A percentile compares a stretch with the other conserved stretches of the same genome.
Conservation (phyloP, 2,888 invertebrate genomes). For the Pachliopta kotzebuea region DNA sequence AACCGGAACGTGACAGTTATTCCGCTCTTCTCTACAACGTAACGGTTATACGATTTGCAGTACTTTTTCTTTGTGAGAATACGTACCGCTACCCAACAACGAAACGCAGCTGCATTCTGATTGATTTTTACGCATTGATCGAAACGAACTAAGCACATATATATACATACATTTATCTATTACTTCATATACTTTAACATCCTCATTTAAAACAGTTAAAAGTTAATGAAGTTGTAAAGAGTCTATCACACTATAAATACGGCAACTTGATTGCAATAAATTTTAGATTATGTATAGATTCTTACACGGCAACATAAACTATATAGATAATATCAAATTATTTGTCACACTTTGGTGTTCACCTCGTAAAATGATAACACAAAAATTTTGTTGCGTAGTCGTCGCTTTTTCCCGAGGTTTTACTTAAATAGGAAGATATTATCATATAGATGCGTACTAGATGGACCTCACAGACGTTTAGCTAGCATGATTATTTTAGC, state of each 20-base stretch:
- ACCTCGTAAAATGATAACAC: not conserved
- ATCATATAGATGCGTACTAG: no score
- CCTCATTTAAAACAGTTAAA: not conserved
- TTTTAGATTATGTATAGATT: no score
- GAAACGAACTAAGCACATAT: not conserved
- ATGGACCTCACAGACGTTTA: no score
- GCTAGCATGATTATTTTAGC: no score
- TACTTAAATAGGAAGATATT: no score
- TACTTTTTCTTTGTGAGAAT: slow-evolving; percentile 65
- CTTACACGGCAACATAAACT: no score
- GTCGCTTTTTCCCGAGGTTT: no score
- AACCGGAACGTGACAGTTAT: slow-evolving; percentile 72
- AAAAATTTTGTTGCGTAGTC: no score
- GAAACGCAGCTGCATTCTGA: slow-evolving; percentile 25
- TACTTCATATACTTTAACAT: no score
- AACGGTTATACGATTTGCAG: slow-evolving; percentile 64
- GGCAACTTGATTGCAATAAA: no score
- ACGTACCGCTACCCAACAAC: slow-evolving; percentile 37
- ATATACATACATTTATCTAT: not conserved
- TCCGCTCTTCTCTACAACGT: slow-evolving; percentile 57
- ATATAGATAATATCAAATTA: not conserved
- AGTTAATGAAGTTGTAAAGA: not conserved
- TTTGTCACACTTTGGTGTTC: not conserved
- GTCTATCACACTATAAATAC: no score
- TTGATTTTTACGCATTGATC: not conserved